Conservation (phyloP, 1,140 invertebrate species). For the Macrosteles quadrilineatus region DNA sequence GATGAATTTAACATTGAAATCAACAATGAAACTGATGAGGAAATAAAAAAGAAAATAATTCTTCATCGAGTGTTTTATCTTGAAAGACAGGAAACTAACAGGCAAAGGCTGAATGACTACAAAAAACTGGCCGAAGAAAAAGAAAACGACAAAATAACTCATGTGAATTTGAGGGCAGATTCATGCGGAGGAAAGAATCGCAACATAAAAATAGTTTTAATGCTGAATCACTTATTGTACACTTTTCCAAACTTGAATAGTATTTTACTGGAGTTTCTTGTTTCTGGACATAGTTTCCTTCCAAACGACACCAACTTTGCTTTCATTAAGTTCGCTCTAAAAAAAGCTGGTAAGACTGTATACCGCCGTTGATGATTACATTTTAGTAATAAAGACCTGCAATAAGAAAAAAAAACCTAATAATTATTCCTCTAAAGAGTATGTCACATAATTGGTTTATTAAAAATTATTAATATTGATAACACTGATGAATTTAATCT, state of each 20-base stretch:
- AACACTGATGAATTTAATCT: too few relatives aligned
- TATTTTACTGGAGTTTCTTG: neutral
- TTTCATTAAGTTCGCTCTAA: neutral
- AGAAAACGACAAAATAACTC: neutral
- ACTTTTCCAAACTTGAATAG: neutral
- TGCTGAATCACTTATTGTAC: constrained; percentile 7
- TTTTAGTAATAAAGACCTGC: neutral
- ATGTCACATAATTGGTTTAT: too few relatives aligned
- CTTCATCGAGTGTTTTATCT: too few relatives aligned
- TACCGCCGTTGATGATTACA: neutral
- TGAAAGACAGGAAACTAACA: neutral
- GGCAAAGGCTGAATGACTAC: neutral
- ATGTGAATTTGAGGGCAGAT: neutral
- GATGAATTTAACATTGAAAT: too few relatives aligned
- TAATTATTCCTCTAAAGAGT: too few relatives aligned
- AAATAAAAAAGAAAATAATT: too few relatives aligned
- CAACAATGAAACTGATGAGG: too few relatives aligned
- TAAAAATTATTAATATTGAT: too few relatives aligned
- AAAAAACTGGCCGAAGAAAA: neutral
- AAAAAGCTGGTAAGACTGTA: neutral
- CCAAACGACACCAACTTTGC: neutral
- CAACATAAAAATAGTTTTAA: neutral
- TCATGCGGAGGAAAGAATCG: neutral
- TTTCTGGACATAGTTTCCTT: constrained; percentile 2
- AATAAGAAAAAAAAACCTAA: neutral